Conservation (phyloP, 2,888 invertebrate genomes). For the Thereva nobilitata region DNA sequence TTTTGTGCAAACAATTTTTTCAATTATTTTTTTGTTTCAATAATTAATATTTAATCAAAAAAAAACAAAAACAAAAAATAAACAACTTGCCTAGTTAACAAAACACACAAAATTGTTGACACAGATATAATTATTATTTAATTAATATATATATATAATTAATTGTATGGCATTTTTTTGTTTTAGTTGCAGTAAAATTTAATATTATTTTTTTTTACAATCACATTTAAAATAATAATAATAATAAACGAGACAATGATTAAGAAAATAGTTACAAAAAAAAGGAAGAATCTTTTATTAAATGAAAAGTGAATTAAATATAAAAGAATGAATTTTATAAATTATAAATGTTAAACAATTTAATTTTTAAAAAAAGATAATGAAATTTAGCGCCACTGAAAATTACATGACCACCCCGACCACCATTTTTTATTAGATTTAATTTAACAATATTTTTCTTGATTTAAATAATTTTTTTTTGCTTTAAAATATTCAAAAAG, state of each 20-base stretch:
- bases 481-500: conserved; percentile 8
- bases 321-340: background rate
- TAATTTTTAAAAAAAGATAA: conserved; percentile 27
- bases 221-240: conserved; percentile 30
- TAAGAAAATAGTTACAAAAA: conserved; percentile 1
- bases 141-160: conserved; percentile 12
- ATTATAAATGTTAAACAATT: background rate
- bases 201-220: conserved; percentile 14
- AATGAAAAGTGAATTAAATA: conserved; percentile 14
- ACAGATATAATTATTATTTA: conserved; percentile 19
- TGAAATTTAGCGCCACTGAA: conserved; percentile 36
- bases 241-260: conserved; percentile 23
- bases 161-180: conserved; percentile 20
- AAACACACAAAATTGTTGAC: too few relatives aligned
- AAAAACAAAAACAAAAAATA: too few relatives aligned
- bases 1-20: too few relatives aligned
- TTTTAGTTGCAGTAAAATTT: conserved; percentile 18
- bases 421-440: background rate
- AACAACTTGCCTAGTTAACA: too few relatives aligned
- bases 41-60: too few relatives aligned
- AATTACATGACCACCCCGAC: conserved; percentile 34
- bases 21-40: too few relatives aligned
- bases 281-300: background rate
- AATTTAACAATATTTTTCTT: background rate
- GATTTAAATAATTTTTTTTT: background rate